Evolutionary conservation across 2,797 vertebrate species (phyloP), one percentile per base, ranked within the genome.

Genomic region (Rousettus madagascariensis): DNA sequence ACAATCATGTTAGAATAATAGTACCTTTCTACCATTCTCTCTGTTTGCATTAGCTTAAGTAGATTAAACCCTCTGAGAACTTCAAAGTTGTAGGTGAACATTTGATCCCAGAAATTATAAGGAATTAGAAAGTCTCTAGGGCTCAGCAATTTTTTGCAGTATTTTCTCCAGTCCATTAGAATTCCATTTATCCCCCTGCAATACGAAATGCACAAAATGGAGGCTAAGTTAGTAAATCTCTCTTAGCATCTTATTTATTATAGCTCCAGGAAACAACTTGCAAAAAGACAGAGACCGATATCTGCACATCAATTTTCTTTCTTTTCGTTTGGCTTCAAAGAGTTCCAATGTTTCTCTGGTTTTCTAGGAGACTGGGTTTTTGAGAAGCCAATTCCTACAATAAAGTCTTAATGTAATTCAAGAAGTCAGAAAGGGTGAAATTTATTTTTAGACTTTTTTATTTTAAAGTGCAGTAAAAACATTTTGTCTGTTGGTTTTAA

Each of bases 111-210:
- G 84, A 93, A 89, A 93, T 92, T 53, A 94, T 77, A 96, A 94
- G 79, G 90, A 90, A 89, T 95, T 88, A 96, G 59, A 97, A 96
- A 86, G 36, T 93, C 82, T 96, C 75, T 71, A 69, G 86, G 68
- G 88, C n/a, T 33, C 95, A 96, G 82, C 96, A 51, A 96, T 95
- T 96, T 96, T 95, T 96, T 96, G 72, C 63, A 95, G 72, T 83
- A 51, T 95, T 94, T 95, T 94, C 65, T 90, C 82, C 63, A 93
- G 57, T 43, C 90, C 72, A 72, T 90, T 66, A 87, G 49, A 68
- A 43, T 71, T 41, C 17, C 61, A 20, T 88, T 87, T 95, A 93
- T 89, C 51, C 68, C 28, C 2, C 7, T 65, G 66, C 26, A 88
- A 57, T 69, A 68, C 63, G 94, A 96, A 93, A 82, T 87, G 41